Evolutionary conservation across 2,888 invertebrate species (phyloP).

Genomic region (Drosophila mimica): DNA sequence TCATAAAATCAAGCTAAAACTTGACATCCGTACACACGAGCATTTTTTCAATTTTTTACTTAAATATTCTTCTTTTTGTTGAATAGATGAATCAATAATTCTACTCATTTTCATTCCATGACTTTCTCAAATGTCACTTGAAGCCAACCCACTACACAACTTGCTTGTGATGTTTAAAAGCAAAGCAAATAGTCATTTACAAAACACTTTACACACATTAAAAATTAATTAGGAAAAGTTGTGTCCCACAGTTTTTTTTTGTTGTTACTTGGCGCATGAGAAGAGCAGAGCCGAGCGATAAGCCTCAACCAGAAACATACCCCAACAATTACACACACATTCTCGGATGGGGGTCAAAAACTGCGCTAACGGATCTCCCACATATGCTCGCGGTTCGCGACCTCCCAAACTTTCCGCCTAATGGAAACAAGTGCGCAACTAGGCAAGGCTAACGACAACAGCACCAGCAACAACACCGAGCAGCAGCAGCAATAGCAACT

Average conservation of each 20-base stretch:
- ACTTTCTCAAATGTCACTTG: neutral
- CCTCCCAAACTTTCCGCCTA: slow-evolving; percentile 51
- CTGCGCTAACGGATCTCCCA: slow-evolving; percentile 29
- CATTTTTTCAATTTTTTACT: neutral
- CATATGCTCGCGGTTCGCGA: slow-evolving; percentile 55
- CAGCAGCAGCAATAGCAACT: neutral
- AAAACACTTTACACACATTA: slow-evolving; percentile 74
- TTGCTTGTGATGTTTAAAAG: slow-evolving; percentile 19
- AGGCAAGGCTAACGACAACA: slow-evolving; percentile 32
- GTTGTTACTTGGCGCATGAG: slow-evolving; percentile 45
- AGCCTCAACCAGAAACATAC: slow-evolving; percentile 37
- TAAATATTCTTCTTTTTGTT: neutral
- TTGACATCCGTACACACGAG: neutral
- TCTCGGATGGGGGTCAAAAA: neutral
- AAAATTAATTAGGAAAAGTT: slow-evolving; percentile 77
- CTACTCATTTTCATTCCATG: neutral
- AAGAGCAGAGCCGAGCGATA: slow-evolving; percentile 68
- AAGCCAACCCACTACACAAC: neutral
- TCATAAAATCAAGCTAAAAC: too few relatives aligned
- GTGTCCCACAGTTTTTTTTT: slow-evolving; percentile 68
- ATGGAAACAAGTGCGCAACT: slow-evolving; percentile 57
- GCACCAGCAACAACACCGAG: slow-evolving; percentile 15
- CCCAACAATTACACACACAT: slow-evolving; percentile 14
- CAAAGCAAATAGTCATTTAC: slow-evolving; percentile 59
- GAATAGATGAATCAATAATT: neutral